Evolutionary conservation across 2,113 vertebrate species (phyloP).

Genomic region (Antennarius striatus): DNA sequence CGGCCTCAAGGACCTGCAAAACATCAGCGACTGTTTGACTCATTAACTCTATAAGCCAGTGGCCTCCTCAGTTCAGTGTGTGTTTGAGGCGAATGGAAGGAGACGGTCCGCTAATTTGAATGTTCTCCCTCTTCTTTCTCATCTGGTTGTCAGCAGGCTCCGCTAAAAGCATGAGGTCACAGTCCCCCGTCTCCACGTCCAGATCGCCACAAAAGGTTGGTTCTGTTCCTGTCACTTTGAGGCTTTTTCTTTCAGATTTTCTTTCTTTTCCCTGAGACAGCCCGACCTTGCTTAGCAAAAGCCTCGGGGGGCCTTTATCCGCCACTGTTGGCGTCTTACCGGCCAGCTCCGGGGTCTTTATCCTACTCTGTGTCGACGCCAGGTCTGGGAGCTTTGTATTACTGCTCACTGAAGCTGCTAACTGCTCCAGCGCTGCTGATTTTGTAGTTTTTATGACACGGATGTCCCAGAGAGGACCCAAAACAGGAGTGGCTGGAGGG

Average conservation of each 20-base stretch:
- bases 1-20: constrained; percentile 56
- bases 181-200: constrained; percentile 88
- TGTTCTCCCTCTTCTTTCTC: constrained; percentile 14
- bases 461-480: constrained; percentile 23
- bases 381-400: constrained; percentile 42
- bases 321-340: constrained; percentile 16
- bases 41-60: constrained; percentile 53
- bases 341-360: constrained; percentile 46
- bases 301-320: constrained; percentile 38
- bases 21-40: constrained; percentile 56
- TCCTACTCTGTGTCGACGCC: constrained; percentile 29
- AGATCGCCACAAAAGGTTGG: constrained; percentile 96
- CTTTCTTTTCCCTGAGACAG: constrained; percentile 14
- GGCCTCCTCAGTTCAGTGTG: constrained; percentile 43
- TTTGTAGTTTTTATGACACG: constrained; percentile 51
- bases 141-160: constrained; percentile 82
- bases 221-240: constrained; percentile 25
- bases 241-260: neutral
- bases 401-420: constrained; percentile 53
- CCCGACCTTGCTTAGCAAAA: constrained; percentile 35
- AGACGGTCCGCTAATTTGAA: constrained; percentile 47
- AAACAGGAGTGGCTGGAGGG: constrained; percentile 30
- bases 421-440: constrained; percentile 50
- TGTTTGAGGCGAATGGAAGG: constrained; percentile 32
- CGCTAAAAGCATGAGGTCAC: constrained; percentile 86